Evolutionary conservation across 2,888 invertebrate species (phyloP).

Genomic region (Morinoia aosen): DNA sequence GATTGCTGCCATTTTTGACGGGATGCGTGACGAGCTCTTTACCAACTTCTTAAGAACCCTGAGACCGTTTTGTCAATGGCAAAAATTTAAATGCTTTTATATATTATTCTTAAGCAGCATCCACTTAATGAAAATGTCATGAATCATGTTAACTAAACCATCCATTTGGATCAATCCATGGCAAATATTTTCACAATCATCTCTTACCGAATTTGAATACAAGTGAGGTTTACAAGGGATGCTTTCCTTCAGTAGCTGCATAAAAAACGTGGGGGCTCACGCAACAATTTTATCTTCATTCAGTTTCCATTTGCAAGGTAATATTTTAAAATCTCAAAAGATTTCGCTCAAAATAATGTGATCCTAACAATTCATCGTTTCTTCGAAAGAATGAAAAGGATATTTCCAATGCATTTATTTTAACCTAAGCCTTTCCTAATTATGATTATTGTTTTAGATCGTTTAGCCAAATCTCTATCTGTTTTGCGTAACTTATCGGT

Average conservation of each 20-base stretch:
- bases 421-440: too few species aligned
- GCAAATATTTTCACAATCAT: not conserved
- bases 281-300: not conserved
- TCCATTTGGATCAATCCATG: not conserved
- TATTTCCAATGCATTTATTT: too few species aligned
- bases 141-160: not conserved
- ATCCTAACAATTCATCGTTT: not conserved
- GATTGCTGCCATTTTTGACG: too few species aligned
- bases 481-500: too few species aligned
- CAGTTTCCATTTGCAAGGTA: not conserved
- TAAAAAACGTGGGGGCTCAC: not conserved
- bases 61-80: not conserved
- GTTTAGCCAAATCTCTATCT: too few species aligned
- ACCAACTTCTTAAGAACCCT: not conserved
- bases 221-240: not conserved
- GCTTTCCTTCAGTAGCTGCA: not conserved
- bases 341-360: not conserved
- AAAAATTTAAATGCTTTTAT: not conserved
- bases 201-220: not conserved
- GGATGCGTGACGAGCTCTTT: too few species aligned
- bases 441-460: too few species aligned
- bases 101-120: not conserved
- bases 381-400: not conserved
- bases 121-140: not conserved
- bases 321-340: too few species aligned